Base-by-base conservation (phyloP, 1,140 invertebrate species). In the Agrilus planipennis region DNA sequence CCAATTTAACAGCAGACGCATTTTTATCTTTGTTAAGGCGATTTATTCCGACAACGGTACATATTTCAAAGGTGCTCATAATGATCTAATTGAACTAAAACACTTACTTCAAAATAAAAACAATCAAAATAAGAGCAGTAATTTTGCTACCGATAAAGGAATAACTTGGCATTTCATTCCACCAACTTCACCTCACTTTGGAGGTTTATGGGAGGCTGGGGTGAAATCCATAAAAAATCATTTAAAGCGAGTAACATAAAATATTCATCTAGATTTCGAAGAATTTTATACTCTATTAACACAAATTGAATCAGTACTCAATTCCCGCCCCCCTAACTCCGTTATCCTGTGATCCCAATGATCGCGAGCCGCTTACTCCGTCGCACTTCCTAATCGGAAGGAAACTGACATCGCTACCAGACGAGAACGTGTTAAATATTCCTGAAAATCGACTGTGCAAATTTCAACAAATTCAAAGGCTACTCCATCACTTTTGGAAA, bases 181-280 rank as follows among this genome's bases (percentile, higher is more conserved):
- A 6, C 7, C 30, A 9, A 9, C 7, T 32, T 32, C 30, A 32
- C 30, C 30, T 32, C 30, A 32, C 14, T 32, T 32, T 32, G 30
- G 30, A 32, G 30, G 30, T 16, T 10, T 32, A 7, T 32, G 30
- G 30, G 30, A 32, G 14, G 14, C 7, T 6, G 30, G 30, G 6
- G 30, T 32, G 15, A 32, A 32, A 14, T 10, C 30, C 6, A 14
- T 32, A 32, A 32, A 32, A 14, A 14, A 6, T 10, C 10, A 32
- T 14, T 9, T 32, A 7, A 32, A 14, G 14, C 10, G 30, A 7
- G 15, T 32, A 9, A 9, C 14, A 14, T 7, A 14, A n/a, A 17
- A 32, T 32, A 9, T 7, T 9, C 10, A n/a, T 32, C 6, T 14
- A 32, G 14, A 7, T 9, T 32, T 9, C 14, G 30, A 32, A 32